These are phyloP conservation scores for Plestiodon gilberti DNA, from an alignment of 2,113 vertebrate species.

Conservation along the genomic window DNA sequence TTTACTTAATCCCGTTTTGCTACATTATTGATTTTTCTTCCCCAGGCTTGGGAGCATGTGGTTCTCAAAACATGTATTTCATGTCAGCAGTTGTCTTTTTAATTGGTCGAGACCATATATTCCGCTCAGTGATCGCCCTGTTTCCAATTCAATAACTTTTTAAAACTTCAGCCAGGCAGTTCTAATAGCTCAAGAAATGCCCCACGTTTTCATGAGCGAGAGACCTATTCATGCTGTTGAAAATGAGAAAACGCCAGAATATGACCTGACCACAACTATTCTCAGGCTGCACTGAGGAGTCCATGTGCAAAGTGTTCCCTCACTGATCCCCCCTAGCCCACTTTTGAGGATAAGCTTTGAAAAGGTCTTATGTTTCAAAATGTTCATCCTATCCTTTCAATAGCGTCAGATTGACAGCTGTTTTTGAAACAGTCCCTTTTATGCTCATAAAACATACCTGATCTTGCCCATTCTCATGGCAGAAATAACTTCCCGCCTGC, in stretches of 20 bases:
- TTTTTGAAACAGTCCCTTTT: background rate
- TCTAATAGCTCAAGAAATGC: background rate
- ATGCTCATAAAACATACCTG: background rate
- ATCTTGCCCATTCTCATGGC: background rate
- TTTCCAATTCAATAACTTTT: constrained; percentile 20
- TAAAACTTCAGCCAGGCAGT: background rate
- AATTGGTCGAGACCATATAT: constrained; percentile 15
- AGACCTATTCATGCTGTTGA: background rate
- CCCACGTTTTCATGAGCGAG: too few relatives aligned
- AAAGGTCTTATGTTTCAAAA: background rate
- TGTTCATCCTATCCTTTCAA: background rate
- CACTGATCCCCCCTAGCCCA: background rate
- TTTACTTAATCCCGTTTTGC: constrained; percentile 14
- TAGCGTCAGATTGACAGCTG: background rate
- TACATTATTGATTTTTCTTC: constrained; percentile 17
- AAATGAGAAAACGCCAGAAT: background rate
- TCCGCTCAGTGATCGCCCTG: background rate
- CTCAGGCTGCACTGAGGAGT: too few relatives aligned
- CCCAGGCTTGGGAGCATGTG: background rate
- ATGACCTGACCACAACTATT: background rate
- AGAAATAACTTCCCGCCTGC: background rate
- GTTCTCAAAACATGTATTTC: constrained; percentile 37
- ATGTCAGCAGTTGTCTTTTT: constrained; percentile 14
- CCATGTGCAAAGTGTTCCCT: background rate
- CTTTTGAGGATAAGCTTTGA: background rate